Conservation (phyloP, 2,797 vertebrate species). For the Platalea minor region DNA sequence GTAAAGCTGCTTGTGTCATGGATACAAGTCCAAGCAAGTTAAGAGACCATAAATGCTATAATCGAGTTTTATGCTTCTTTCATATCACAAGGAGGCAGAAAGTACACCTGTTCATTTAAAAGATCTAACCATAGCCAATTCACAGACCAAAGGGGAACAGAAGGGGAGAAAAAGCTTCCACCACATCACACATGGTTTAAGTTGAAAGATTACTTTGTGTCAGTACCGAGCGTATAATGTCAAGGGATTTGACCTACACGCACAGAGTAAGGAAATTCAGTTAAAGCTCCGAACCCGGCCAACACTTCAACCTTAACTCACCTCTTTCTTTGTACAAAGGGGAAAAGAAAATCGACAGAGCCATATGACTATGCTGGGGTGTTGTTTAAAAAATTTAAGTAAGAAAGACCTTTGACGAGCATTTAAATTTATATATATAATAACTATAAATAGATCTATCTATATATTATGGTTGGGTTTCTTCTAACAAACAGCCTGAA, state of each 20-base stretch:
- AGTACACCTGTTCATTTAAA: slow-evolving; percentile 60
- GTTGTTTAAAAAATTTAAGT: not conserved
- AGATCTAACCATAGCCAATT: slow-evolving; percentile 27
- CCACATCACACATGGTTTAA: slow-evolving; percentile 49
- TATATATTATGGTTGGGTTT: not conserved
- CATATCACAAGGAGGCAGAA: slow-evolving; percentile 40
- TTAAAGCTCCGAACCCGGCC: not conserved
- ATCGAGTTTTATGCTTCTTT: slow-evolving; percentile 51
- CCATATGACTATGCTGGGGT: not conserved
- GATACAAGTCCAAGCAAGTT: not conserved
- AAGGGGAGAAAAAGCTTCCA: not conserved
- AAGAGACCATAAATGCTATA: not conserved
- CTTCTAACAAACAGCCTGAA: not conserved
- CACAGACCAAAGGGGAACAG: slow-evolving; percentile 25
- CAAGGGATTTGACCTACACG: not conserved
- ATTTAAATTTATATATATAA: not conserved
- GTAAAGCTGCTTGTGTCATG: slow-evolving; percentile 37
- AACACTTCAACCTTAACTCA: not conserved
- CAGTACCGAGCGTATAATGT: not conserved
- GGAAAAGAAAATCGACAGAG: not conserved
- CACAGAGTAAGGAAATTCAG: not conserved
- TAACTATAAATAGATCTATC: not conserved
- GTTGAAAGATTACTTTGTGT: slow-evolving; percentile 5
- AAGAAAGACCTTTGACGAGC: not conserved
- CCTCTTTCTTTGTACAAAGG: not conserved